Conservation (phyloP, 2,797 vertebrate species). For the Bradypodion ventrale region DNA sequence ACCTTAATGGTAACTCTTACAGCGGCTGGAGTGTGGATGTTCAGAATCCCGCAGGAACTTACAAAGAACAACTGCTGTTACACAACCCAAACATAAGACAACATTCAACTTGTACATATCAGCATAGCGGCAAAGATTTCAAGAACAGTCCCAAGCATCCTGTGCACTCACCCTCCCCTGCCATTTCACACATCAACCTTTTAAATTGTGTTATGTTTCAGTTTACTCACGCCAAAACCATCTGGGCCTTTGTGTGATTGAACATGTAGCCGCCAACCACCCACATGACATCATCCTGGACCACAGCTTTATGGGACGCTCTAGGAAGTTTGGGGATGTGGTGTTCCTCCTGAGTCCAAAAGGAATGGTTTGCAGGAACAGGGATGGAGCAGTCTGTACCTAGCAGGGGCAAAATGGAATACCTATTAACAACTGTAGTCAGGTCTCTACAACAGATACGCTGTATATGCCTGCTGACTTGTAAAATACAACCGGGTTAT, state of each 20-base stretch:
- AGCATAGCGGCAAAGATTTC: neutral
- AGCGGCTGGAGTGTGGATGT: neutral
- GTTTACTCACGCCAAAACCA: slow-evolving; percentile 93
- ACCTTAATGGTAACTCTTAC: neutral
- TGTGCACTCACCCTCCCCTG: neutral
- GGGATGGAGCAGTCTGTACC: slow-evolving; percentile 90
- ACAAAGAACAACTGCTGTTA: neutral
- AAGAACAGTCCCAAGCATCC: neutral
- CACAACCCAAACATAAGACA: neutral
- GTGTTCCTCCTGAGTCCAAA: slow-evolving; percentile 88
- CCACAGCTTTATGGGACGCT: slow-evolving; percentile 91
- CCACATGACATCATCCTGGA: slow-evolving; percentile 92
- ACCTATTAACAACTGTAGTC: neutral
- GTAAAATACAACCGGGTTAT: neutral
- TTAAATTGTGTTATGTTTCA: neutral
- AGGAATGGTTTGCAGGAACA: slow-evolving; percentile 88
- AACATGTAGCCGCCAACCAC: slow-evolving; percentile 96
- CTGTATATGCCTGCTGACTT: too few species aligned
- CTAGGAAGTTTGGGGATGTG: slow-evolving; percentile 80
- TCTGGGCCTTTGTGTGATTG: slow-evolving; percentile 91
- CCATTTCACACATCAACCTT: neutral
- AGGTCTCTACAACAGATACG: too few species aligned
- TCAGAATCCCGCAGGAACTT: too few species aligned
- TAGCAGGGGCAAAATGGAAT: slow-evolving; percentile 59
- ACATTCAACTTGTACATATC: too few species aligned